These are phyloP conservation scores for Drosophila nannoptera DNA, from an alignment of 1,140 invertebrate species.

Conservation along the genomic window DNA sequence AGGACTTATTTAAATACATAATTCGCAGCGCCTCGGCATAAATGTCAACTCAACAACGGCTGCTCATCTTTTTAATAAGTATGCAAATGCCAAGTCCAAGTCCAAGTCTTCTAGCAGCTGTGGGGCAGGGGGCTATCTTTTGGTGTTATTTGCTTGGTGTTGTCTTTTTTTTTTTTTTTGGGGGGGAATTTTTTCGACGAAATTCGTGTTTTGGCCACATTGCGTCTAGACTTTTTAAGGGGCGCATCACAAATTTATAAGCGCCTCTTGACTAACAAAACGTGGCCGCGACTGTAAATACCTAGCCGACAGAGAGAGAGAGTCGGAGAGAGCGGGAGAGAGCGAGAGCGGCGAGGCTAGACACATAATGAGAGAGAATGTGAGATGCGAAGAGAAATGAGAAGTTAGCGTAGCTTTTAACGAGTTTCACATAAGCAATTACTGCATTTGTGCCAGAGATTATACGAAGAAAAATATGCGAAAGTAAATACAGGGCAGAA, in stretches of 20 bases:
- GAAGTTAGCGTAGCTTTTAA: constrained; percentile 1
- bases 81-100: constrained; percentile 55
- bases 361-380: not conserved
- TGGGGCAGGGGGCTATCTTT: not conserved
- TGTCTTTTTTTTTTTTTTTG: constrained; percentile 30
- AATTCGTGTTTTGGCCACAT: constrained; percentile 25
- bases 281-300: not conserved
- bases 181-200: constrained; percentile 13
- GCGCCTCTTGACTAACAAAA: constrained; percentile 19
- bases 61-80: constrained; percentile 70
- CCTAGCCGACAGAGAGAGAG: not conserved
- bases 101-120: not conserved
- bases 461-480: not conserved
- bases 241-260: constrained; percentile 24
- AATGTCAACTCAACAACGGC: constrained; percentile 41
- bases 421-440: constrained; percentile 22
- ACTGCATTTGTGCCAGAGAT: constrained; percentile 7
- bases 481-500: not conserved
- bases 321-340: not conserved
- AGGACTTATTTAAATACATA: constrained; percentile 66
- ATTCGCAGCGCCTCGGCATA: constrained; percentile 41
- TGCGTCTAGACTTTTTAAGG: constrained; percentile 33
- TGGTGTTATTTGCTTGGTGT: constrained; percentile 37
- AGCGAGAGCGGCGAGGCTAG: too few species aligned
- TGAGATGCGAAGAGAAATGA: not conserved